Evolutionary conservation across 2,888 invertebrate species (phyloP).

Genomic region (Sphaerophoria taeniata): DNA sequence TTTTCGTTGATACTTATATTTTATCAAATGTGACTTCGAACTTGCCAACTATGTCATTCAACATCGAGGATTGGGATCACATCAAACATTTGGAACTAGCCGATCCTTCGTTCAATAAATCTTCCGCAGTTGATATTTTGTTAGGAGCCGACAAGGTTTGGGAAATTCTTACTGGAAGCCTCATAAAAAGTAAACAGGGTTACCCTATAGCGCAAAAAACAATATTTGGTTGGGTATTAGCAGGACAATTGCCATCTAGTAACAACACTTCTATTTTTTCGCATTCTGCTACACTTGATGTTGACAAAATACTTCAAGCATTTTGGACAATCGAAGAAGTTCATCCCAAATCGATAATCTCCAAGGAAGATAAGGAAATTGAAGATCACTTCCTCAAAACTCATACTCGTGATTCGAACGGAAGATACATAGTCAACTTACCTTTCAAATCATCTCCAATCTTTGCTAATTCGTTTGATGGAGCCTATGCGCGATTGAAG

Average conservation of each 20-base stretch:
- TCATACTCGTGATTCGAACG: constrained; percentile 7
- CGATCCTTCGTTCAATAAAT: constrained; percentile 24
- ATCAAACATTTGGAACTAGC: constrained; percentile 6
- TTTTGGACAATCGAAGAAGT: no score
- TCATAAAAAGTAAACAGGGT: constrained; percentile 1
- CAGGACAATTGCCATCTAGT: no score
- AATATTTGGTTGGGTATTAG: constrained; percentile 38
- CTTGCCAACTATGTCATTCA: no score
- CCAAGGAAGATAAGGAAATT: constrained; percentile 1
- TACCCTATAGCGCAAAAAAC: not conserved
- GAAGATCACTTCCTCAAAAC: constrained; percentile 24
- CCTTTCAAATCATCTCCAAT: constrained; percentile 28
- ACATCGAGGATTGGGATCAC: not conserved
- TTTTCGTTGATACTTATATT: no score
- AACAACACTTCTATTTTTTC: no score
- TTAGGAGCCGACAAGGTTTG: not conserved
- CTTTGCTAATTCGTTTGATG: constrained; percentile 11
- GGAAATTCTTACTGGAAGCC: not conserved
- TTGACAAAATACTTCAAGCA: no score
- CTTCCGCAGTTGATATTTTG: not conserved
- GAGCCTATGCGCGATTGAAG: not conserved
- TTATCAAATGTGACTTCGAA: no score
- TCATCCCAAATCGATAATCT: no score
- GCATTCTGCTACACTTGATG: not conserved
- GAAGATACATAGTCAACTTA: constrained; percentile 25